Percentiles rank a stretch among this genome's conserved stretches.
These are phyloP conservation scores for Notamacropus eugenii DNA, from an alignment of 2,797 vertebrate species.

Conservation along the genomic window DNA sequence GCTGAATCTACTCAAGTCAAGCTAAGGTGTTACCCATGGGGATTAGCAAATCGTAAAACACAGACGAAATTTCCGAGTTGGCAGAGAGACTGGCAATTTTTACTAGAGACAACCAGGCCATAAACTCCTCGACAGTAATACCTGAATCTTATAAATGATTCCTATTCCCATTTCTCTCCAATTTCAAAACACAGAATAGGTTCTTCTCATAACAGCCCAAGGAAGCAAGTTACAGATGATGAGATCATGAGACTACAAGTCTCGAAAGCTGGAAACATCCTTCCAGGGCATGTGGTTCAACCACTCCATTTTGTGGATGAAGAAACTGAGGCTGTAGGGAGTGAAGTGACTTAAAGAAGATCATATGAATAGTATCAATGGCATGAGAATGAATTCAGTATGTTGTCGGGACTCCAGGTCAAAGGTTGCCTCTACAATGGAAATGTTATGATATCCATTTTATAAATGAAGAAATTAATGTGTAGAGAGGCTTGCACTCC, in stretches of 20 bases:
- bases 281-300: neutral
- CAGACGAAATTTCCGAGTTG: neutral
- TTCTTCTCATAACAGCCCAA: constrained; percentile 12
- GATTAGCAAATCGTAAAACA: neutral
- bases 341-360: neutral
- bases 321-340: neutral
- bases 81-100: neutral
- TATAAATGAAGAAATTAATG: neutral
- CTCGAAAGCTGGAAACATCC: neutral
- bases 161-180: neutral
- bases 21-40: neutral
- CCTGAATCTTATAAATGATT: neutral
- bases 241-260: neutral
- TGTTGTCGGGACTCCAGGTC: neutral
- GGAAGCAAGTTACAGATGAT: neutral
- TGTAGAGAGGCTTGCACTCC: neutral
- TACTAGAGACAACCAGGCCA: neutral
- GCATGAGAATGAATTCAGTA: neutral
- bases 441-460: neutral
- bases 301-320: neutral
- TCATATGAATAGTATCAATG: neutral
- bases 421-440: neutral
- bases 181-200: neutral
- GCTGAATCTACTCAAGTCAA: neutral
- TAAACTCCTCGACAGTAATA: neutral